phyloP scores from a whole-genome alignment of 2,888 invertebrate genomes.

The Amiota minor region DNA sequence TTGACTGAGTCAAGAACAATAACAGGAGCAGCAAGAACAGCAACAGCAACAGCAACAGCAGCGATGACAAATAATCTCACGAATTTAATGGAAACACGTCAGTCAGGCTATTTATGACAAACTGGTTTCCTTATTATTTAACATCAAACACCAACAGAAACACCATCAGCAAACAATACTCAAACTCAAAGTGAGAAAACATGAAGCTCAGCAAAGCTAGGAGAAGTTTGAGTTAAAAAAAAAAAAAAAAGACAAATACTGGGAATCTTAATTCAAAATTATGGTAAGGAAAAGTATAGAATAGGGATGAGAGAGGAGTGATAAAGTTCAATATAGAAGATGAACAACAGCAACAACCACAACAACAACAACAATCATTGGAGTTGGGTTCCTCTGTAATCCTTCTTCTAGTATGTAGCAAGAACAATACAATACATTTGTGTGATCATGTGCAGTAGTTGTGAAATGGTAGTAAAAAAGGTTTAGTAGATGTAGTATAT shows the following conservation, averaged over 20 bases:
- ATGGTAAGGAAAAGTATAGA: neutral
- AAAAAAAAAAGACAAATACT: neutral
- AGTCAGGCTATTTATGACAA: conserved; percentile 53
- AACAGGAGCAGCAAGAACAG: too few relatives aligned
- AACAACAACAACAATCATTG: neutral
- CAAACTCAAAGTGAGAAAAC: neutral
- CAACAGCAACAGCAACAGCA: neutral
- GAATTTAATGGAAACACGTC: conserved; percentile 48
- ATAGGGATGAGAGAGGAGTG: neutral
- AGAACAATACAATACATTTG: neutral
- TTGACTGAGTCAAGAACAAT: conserved; percentile 36
- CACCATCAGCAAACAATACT: neutral
- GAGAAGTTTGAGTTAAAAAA: neutral
- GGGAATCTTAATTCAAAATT: conserved; percentile 1
- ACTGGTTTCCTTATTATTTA: conserved; percentile 56
- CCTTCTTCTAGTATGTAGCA: neutral
- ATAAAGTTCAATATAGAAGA: neutral
- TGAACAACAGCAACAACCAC: neutral
- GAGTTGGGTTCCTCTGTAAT: neutral
- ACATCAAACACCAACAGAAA: conserved; percentile 33
- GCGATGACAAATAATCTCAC: conserved; percentile 41
- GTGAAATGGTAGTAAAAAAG: conserved; percentile 35
- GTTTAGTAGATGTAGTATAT: conserved; percentile 36
- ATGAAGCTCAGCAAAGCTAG: neutral
- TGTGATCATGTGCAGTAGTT: conserved; percentile 28